Percentiles rank a stretch among this genome's conserved stretches.
Conservation (phyloP, 1,140 invertebrate genomes). For the Drosophila lini region DNA sequence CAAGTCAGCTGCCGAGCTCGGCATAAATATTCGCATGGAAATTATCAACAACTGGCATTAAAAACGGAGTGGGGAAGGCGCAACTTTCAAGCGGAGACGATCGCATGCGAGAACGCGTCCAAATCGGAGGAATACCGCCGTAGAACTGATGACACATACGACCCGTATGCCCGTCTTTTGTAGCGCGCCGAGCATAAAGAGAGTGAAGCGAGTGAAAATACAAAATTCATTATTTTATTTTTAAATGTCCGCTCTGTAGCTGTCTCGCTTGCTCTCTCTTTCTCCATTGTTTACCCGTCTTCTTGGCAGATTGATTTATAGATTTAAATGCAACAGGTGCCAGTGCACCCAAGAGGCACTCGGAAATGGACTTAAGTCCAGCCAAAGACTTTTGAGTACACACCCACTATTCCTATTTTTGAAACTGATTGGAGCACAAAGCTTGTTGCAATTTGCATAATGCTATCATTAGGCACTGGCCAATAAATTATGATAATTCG, state of each 20-base stretch:
- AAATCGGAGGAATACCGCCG: slow-evolving; percentile 62
- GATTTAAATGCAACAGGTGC: slow-evolving; percentile 70
- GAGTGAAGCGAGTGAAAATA: slow-evolving; percentile 44
- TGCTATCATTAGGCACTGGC: slow-evolving; percentile 18
- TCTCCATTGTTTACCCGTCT: slow-evolving; percentile 41
- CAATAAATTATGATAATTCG: slow-evolving; percentile 22
- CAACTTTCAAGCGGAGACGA: slow-evolving; percentile 32
- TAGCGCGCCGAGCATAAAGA: slow-evolving; percentile 55
- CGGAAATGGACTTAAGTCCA: slow-evolving; percentile 23
- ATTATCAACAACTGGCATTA: slow-evolving; percentile 65
- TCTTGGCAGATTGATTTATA: slow-evolving; percentile 63
- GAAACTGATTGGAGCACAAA: slow-evolving; percentile 35
- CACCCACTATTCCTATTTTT: slow-evolving; percentile 33
- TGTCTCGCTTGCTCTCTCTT: slow-evolving; percentile 22
- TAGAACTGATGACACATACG: slow-evolving; percentile 64
- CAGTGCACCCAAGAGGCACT: slow-evolving; percentile 21
- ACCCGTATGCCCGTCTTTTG: slow-evolving; percentile 54
- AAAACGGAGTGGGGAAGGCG: slow-evolving; percentile 13
- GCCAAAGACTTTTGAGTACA: background rate
- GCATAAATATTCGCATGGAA: slow-evolving; percentile 34
- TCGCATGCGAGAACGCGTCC: slow-evolving; percentile 48
- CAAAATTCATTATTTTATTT: slow-evolving; percentile 64
- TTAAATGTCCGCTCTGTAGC: slow-evolving; percentile 53
- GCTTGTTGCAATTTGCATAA: slow-evolving; percentile 54
- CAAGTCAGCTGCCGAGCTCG: slow-evolving; percentile 58